Conservation (phyloP, 2,113 vertebrate genomes). For the Oxyura jamaicensis region DNA sequence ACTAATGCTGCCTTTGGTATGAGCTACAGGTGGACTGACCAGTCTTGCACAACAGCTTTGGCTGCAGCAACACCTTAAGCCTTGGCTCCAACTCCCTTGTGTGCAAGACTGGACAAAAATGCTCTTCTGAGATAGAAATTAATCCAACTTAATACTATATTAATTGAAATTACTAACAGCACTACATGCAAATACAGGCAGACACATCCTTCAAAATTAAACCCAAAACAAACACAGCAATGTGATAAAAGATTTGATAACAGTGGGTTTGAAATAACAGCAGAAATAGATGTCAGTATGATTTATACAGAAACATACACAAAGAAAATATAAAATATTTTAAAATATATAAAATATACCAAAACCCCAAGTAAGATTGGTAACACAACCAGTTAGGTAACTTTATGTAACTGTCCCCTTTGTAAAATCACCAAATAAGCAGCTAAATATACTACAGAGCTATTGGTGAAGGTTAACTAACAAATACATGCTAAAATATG, state of each 20-base stretch:
- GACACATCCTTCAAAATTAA: neutral
- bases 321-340: too few relatives aligned
- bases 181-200: neutral
- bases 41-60: neutral
- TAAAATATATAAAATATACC: too few relatives aligned
- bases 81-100: neutral
- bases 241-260: neutral
- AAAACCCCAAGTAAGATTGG: neutral
- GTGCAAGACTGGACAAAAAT: neutral
- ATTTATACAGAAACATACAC: neutral
- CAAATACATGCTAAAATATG: neutral
- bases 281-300: neutral
- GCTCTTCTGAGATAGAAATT: neutral
- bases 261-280: neutral
- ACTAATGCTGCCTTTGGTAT: neutral
- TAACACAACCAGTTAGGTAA: neutral
- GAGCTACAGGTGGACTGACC: accelerated
- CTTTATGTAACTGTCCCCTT: neutral
- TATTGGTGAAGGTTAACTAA: neutral
- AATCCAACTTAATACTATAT: neutral
- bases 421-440: neutral
- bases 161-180: neutral
- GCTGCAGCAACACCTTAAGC: neutral
- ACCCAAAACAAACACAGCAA: neutral
- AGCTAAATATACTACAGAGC: neutral